Base-by-base conservation (phyloP, 2,888 invertebrate genomes). In the Congeria kusceri region DNA sequence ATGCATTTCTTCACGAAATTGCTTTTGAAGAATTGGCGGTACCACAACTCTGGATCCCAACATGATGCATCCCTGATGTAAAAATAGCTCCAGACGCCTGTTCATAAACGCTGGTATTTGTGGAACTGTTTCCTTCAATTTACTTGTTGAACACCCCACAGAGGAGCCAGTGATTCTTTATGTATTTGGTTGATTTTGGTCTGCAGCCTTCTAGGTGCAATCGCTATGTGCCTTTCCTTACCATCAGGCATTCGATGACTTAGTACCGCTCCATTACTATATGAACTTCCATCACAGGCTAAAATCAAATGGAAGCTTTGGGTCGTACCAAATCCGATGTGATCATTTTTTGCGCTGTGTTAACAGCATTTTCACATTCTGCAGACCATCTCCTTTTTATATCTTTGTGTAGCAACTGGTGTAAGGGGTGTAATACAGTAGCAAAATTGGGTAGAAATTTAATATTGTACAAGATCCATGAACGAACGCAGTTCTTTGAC, bases 81-180 rank as follows among this genome's bases (percentile, higher is more conserved):
- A 32, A 7, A 9, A 32, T 9, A 32, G 5, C 9, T 32, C 32
- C 9, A 4, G 4, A 9, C 9, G 32, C 9, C 32, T 32, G 9
- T 32, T 9, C 9, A 32, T 7, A 9, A 7, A 32, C 9, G 32
- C 5, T 32, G 4, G 4, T 9, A 4, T 7, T 32, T 32, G 4
- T 32, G 4, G 5, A 4, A 4, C 9, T 32, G 32, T 7, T 32
- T 32, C 32, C 32, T 7, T 32, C 92, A 0, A 94, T 58, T 77
- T 91, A 94, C 23, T 90, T 86, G 59, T 92, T 91, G 81, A 94
- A 94, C 80, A 4, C 91, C 15, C 91, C 93, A 82, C 84, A 94
- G 88, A 9, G 94, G 76, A n/a, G 91, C 86, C n/a, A 92, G 83
- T 29, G 93, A 92, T 86, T 92, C 93, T 79, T 92, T 92, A 57